Percentiles rank a stretch among this genome's conserved stretches.
Conservation (phyloP, 2,797 vertebrate species). For the Tolypeutes matacus region DNA sequence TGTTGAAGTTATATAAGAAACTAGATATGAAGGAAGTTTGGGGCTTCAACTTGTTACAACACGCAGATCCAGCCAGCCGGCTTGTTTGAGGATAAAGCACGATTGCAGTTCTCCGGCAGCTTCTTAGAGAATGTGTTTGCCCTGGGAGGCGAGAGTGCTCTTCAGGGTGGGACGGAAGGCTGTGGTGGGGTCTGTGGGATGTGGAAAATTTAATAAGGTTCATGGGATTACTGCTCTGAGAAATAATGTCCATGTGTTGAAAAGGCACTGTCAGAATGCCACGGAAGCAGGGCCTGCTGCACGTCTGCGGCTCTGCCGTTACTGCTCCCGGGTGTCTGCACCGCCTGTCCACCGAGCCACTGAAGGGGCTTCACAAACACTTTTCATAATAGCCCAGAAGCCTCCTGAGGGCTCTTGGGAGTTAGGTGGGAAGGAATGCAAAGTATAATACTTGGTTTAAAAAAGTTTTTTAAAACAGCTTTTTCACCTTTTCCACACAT, state of each 20-base stretch:
- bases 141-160: conserved; percentile 30
- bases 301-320: conserved; percentile 49
- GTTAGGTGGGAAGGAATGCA: conserved; percentile 58
- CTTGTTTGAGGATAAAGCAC: conserved; percentile 46
- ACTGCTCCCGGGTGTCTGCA: not conserved
- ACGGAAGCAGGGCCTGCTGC: conserved; percentile 51
- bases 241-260: conserved; percentile 15
- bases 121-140: conserved; percentile 70
- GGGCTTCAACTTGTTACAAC: conserved; percentile 47
- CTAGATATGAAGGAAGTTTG: conserved; percentile 45
- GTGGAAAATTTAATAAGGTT: conserved; percentile 75
- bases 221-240: conserved; percentile 53
- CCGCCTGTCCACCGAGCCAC: not conserved
- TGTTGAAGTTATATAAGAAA: conserved; percentile 44
- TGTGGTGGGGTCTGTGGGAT: conserved; percentile 72
- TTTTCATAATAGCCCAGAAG: conserved; percentile 29
- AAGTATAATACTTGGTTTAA: conserved; percentile 41
- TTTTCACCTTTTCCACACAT: conserved; percentile 73
- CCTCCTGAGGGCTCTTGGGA: conserved; percentile 41
- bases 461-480: not conserved
- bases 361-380: not conserved
- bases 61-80: conserved; percentile 40
- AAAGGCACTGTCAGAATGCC: conserved; percentile 58
- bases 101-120: conserved; percentile 69
- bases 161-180: conserved; percentile 70